Evolutionary conservation across 1,140 invertebrate species (phyloP).

Genomic region (Heliconius nattereri): DNA sequence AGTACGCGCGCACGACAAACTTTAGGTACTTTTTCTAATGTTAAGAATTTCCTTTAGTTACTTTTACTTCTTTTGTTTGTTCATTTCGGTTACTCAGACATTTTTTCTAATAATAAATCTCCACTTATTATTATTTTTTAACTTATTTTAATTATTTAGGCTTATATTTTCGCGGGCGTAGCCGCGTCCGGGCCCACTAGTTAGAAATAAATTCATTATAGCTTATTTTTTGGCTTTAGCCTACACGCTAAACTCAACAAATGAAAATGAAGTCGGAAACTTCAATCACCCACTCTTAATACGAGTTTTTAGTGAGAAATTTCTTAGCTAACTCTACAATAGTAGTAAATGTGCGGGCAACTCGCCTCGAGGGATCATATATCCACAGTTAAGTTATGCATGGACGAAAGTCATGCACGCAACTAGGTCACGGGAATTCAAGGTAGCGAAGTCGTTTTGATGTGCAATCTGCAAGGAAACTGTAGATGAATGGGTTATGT

Average conservation of each 20-base stretch:
- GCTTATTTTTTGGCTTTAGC: too few species aligned
- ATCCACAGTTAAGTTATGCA: neutral
- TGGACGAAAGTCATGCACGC: neutral
- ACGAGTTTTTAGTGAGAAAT: neutral
- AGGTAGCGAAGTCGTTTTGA: neutral
- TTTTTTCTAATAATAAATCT: too few species aligned
- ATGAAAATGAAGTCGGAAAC: neutral
- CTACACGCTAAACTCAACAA: neutral
- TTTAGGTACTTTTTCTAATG: too few species aligned
- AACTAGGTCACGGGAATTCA: conserved; percentile 9
- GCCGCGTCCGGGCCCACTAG: too few species aligned
- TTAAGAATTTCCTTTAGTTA: too few species aligned
- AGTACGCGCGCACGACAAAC: too few species aligned
- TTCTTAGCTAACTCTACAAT: neutral
- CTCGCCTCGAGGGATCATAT: neutral
- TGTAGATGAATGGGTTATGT: neutral
- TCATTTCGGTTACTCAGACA: too few species aligned
- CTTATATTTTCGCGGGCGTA: too few species aligned
- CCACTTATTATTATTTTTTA: too few species aligned
- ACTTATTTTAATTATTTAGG: too few species aligned
- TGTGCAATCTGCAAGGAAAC: neutral
- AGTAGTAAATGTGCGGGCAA: conserved; percentile 2
- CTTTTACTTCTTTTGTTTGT: too few species aligned
- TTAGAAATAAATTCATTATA: too few species aligned
- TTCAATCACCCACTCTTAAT: neutral